Evolutionary conservation across 2,113 vertebrate species (phyloP), one percentile per base, ranked within the genome.

Genomic region (Zapus hudsonius): DNA sequence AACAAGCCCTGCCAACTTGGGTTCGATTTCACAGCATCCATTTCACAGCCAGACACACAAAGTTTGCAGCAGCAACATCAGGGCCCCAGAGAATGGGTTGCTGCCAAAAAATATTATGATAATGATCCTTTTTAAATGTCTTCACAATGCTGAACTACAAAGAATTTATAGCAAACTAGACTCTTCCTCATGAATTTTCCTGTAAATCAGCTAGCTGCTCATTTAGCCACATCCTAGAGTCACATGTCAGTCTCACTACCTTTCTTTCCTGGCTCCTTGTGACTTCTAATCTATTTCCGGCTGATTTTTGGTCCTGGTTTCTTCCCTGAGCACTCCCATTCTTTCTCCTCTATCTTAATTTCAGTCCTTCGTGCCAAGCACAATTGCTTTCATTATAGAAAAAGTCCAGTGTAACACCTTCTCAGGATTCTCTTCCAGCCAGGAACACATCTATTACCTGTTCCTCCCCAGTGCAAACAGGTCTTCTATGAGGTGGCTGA

Each of bases 361-460:
- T 33, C 15, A 81, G 87, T 94, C 57, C 52, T 87, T 75, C 3
- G 4, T 57, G 67, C 61, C 78, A 95, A 93, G 81, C 59, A 64
- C 87, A 89, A 91, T 17, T 89, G 78, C 72, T 93, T 87, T 87
- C 67, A 42, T 90, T 89, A 70, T 42, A 81, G 84, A 88, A 87
- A 91, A 93, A 95, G 90, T 93, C 47, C 78, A 90, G 23, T 19
- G 29, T 95, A 87, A 81, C 7, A 75, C 55, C 17, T 73, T 93
- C 70, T 81, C 69, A 72, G 70, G 4, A 84, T 89, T 95, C 40
- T 92, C 67, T 72, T 76, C 36, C 9, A 40, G 52, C 27, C 52
- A 67, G 40, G 87, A 72, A 83, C 7, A 29, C 9, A 10, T 31
- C 42, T 40, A 73, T 61, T 42, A 84, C 23, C 2, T 1, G 10